These are phyloP conservation scores for Hippocampus comes DNA, from an alignment of 2,113 vertebrate species.

Conservation along the genomic window DNA sequence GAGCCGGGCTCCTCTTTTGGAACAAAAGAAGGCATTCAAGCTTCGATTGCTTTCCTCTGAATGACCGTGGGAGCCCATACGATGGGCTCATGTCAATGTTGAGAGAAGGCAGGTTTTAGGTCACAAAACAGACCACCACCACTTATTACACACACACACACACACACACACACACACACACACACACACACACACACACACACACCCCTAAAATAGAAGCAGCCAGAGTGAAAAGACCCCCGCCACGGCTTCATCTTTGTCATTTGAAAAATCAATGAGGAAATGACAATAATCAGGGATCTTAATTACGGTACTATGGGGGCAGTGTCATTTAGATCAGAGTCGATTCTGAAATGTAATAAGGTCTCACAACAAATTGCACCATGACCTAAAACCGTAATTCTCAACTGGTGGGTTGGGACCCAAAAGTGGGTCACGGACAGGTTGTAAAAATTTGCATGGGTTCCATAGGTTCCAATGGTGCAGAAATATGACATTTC, in stretches of 20 bases:
- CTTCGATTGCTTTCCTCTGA: constrained; percentile 33
- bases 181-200: not conserved
- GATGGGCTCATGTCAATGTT: constrained; percentile 49
- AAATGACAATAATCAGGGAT: not conserved
- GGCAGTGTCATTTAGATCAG: too few species aligned
- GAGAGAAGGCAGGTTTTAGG: constrained; percentile 36
- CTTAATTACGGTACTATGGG: too few species aligned
- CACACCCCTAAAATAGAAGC: not conserved
- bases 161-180: not conserved
- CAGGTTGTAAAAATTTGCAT: too few species aligned
- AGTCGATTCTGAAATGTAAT: too few species aligned
- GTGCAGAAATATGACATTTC: too few species aligned
- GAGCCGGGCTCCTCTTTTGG: constrained; percentile 41
- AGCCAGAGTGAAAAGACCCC: not conserved
- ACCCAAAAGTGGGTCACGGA: too few species aligned
- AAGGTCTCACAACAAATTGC: too few species aligned
- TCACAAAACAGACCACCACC: constrained; percentile 22
- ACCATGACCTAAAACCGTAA: too few species aligned
- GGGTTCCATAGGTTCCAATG: too few species aligned
- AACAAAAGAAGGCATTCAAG: constrained; percentile 41
- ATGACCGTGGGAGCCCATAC: constrained; percentile 38
- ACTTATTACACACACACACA: constrained; percentile 6
- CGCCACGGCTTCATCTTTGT: too few species aligned
- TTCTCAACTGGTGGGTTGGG: too few species aligned
- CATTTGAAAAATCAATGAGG: too few species aligned